A percentile compares a stretch with the other conserved stretches of the same genome.
These are phyloP conservation scores for Accipiter virgatus DNA, from an alignment of 2,113 vertebrate species.

Conservation along the genomic window DNA sequence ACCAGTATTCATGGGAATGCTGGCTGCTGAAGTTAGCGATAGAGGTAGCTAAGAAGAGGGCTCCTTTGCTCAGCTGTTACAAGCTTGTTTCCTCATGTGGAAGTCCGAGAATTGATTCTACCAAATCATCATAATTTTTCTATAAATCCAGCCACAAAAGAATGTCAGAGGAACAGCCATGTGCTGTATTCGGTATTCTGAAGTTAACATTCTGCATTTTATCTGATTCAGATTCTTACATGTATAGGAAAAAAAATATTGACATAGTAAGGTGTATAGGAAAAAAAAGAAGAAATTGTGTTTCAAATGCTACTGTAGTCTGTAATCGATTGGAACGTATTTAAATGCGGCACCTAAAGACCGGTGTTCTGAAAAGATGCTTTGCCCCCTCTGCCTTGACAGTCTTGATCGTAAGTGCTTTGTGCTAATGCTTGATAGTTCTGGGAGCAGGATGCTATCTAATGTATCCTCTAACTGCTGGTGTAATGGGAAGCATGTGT, in stretches of 20 bases:
- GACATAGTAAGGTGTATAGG: not conserved
- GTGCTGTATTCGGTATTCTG: not conserved
- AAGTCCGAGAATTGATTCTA: not conserved
- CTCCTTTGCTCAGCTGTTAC: not conserved
- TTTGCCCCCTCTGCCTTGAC: not conserved
- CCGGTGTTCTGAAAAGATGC: not conserved
- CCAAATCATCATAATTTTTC: not conserved
- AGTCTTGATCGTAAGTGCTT: not conserved
- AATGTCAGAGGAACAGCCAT: not conserved
- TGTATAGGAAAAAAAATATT: rapidly evolving
- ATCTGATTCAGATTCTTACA: not conserved
- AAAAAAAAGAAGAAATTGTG: not conserved
- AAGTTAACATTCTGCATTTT: not conserved
- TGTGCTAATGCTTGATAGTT: not conserved
- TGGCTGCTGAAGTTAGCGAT: not conserved
- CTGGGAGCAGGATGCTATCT: not conserved
- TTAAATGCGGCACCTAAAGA: not conserved
- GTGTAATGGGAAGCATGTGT: not conserved
- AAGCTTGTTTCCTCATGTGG: not conserved
- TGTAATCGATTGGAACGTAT: not conserved
- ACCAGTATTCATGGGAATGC: not conserved
- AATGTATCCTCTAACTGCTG: not conserved
- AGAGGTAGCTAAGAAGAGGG: not conserved
- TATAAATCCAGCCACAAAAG: not conserved
- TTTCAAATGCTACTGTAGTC: not conserved